Conservation (phyloP, 2,113 vertebrate genomes). For the Elanus axillaris region DNA sequence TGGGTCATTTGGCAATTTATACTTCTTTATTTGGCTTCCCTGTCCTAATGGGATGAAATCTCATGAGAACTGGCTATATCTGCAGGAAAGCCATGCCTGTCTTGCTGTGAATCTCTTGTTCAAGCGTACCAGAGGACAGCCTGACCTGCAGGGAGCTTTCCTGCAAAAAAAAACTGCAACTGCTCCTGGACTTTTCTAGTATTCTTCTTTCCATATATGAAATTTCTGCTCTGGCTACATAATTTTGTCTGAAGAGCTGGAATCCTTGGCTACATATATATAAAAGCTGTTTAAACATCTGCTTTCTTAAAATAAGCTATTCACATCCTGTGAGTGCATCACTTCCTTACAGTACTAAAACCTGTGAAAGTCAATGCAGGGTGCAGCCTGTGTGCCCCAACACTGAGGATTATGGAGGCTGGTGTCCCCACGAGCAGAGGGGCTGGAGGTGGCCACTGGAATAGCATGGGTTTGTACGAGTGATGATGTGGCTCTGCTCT, state of each 20-base stretch:
- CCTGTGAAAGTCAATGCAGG: fast-evolving
- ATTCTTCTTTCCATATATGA: fast-evolving
- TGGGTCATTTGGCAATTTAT: not conserved
- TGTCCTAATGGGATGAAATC: not conserved
- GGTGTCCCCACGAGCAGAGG: not conserved
- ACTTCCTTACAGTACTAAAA: fast-evolving
- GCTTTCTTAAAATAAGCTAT: not conserved
- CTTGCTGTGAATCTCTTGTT: not conserved
- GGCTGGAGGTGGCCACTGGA: not conserved
- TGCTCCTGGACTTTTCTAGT: not conserved
- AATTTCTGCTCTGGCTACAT: not conserved
- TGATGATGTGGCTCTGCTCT: not conserved
- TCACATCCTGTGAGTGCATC: fast-evolving
- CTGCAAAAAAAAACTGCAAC: not conserved
- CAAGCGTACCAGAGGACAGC: not conserved
- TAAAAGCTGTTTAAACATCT: not conserved
- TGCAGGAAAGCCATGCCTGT: not conserved
- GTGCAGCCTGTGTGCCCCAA: not conserved
- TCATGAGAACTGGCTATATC: not conserved
- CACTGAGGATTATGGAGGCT: not conserved
- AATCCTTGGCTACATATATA: fast-evolving
- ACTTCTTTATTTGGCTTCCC: not conserved
- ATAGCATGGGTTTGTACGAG: fast-evolving
- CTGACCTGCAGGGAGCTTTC: not conserved
- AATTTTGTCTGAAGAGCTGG: not conserved